Conservation (phyloP, 1,140 invertebrate species). For the Cyclina sinensis region DNA sequence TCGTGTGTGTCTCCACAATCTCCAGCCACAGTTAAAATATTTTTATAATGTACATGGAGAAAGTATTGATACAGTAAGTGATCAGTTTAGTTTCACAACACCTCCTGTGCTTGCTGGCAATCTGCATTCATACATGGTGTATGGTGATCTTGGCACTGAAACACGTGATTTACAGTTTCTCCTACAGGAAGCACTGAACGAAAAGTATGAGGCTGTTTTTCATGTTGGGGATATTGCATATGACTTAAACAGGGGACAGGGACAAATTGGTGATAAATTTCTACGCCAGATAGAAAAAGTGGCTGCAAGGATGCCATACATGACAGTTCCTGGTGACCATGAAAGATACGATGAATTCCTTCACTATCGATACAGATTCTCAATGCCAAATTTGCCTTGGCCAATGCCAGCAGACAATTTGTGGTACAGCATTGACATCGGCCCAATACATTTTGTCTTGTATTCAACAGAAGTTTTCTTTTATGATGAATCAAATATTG, state of each 20-base stretch:
- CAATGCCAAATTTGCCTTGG: constrained; percentile 84
- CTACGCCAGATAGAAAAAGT: constrained; percentile 84
- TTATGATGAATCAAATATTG: constrained; percentile 55
- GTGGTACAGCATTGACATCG: constrained; percentile 86
- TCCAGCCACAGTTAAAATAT: constrained; percentile 75
- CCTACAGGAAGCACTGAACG: constrained; percentile 93
- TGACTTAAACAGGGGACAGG: constrained; percentile 83
- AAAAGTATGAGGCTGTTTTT: constrained; percentile 93
- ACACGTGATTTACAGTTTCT: constrained; percentile 92
- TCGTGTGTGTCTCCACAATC: constrained; percentile 72
- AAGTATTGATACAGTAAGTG: constrained; percentile 66
- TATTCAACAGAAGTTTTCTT: constrained; percentile 80
- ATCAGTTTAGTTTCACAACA: constrained; percentile 75
- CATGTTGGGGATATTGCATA: constrained; percentile 91
- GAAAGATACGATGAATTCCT: constrained; percentile 82
- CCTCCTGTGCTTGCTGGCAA: constrained; percentile 57
- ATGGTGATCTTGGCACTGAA: constrained; percentile 96
- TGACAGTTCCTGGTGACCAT: constrained; percentile 87
- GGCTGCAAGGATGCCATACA: constrained; percentile 85
- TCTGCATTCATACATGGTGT: constrained; percentile 90
- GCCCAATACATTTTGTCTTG: constrained; percentile 82
- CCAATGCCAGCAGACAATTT: constrained; percentile 82
- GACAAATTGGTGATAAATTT: constrained; percentile 84
- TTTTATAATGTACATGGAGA: constrained; percentile 74
- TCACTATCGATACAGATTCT: constrained; percentile 84